Conservation (phyloP, 2,888 invertebrate species). For the Xestia rhomboidea region DNA sequence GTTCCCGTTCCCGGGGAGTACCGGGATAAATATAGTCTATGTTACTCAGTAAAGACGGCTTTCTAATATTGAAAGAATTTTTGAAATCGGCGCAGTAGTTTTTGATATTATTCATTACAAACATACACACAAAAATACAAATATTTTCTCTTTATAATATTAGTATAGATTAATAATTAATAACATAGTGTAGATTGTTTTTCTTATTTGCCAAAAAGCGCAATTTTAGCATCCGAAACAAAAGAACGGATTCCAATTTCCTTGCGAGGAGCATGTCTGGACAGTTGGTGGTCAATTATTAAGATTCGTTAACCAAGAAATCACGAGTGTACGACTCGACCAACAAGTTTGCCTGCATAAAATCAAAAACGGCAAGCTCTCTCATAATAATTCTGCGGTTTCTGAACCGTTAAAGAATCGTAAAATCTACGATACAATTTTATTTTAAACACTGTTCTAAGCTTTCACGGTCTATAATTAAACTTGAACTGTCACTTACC, state of each 20-base stretch:
- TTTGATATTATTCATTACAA: too few species aligned
- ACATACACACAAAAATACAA: too few species aligned
- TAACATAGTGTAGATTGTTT: too few species aligned
- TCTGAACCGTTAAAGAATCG: conserved; percentile 5
- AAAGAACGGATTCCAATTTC: conserved; percentile 25
- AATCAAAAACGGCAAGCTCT: conserved; percentile 29
- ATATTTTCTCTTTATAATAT: too few species aligned
- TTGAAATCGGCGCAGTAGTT: too few species aligned
- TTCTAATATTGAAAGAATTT: too few species aligned
- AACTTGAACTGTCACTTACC: too few species aligned
- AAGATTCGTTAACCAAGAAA: conserved; percentile 30
- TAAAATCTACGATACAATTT: conserved; percentile 12
- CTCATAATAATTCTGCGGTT: not conserved
- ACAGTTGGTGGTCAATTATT: conserved; percentile 33
- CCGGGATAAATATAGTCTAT: too few species aligned
- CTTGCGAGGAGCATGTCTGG: conserved; percentile 25
- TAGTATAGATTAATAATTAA: too few species aligned
- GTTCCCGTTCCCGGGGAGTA: too few species aligned
- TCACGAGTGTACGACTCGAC: conserved; percentile 7
- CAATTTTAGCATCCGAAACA: conserved; percentile 37
- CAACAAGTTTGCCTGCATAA: conserved; percentile 24
- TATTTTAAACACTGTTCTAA: not conserved
- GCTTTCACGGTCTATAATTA: too few species aligned
- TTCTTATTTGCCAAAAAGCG: conserved; percentile 4
- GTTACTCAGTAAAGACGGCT: too few species aligned